Evolutionary conservation across 2,888 invertebrate genomes (phyloP).

Genomic region (Xiphydria camelus): DNA sequence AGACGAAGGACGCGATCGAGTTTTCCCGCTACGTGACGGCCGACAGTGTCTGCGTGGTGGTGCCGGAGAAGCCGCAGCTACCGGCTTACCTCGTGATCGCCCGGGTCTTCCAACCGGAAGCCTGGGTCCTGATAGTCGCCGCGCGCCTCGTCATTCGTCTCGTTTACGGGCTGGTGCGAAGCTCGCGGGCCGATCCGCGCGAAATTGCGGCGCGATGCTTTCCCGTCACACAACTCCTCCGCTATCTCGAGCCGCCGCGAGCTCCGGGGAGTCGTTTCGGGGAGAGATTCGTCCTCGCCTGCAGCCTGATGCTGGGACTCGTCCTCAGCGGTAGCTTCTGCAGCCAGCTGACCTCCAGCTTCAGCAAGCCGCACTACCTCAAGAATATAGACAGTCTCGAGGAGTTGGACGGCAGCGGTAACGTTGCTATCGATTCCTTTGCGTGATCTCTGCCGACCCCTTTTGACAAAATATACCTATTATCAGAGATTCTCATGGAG

Average conservation of each 20-base stretch:
- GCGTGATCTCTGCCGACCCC: no score
- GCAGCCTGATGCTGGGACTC: slow-evolving; percentile 21
- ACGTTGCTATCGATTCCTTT: no score
- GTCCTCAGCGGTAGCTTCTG: slow-evolving; percentile 27
- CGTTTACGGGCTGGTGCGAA: no score
- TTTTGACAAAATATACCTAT: no score
- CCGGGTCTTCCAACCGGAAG: slow-evolving; percentile 12
- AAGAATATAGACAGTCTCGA: slow-evolving; percentile 23
- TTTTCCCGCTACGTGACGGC: slow-evolving; percentile 12
- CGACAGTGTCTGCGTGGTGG: slow-evolving; percentile 24
- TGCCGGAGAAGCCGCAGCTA: slow-evolving; percentile 17
- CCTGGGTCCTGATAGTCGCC: slow-evolving; percentile 20
- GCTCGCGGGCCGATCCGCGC: no score
- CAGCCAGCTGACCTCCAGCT: slow-evolving; percentile 25
- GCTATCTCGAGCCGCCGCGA: no score
- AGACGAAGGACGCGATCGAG: slow-evolving; percentile 16
- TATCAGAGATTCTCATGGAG: no score
- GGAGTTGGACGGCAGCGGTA: slow-evolving; percentile 24
- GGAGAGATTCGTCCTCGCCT: slow-evolving; percentile 21
- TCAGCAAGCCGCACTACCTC: slow-evolving; percentile 21
- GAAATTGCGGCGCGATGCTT: no score
- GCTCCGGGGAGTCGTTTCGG: slow-evolving; percentile 9
- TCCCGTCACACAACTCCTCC: no score
- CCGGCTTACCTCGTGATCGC: slow-evolving; percentile 23
- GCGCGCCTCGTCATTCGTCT: slow-evolving; percentile 8